These are phyloP conservation scores for Petroica traversi DNA, from an alignment of 2,113 vertebrate species.

Conservation along the genomic window DNA sequence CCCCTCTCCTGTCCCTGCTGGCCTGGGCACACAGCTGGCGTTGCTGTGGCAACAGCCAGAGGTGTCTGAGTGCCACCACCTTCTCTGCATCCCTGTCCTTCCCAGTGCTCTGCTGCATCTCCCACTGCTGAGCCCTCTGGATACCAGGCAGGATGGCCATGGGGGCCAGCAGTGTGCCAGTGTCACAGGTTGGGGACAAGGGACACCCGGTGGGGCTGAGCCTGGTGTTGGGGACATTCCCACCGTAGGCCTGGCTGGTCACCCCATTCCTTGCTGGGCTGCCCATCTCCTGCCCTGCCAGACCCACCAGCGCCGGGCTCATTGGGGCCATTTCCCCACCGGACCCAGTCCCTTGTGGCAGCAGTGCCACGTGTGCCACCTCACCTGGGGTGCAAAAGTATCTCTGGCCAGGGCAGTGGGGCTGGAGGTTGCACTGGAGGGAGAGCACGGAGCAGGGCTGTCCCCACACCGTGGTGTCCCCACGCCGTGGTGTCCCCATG, in stretches of 20 bases:
- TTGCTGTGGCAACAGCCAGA: constrained; percentile 40
- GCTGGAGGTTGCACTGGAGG: accelerated
- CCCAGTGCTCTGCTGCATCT: not conserved
- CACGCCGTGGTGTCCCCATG: not conserved
- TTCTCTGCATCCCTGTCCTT: not conserved
- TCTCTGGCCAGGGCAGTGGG: accelerated
- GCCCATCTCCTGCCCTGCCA: not conserved
- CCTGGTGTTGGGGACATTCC: not conserved
- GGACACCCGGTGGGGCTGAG: not conserved
- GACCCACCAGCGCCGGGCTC: accelerated
- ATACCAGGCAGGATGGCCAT: accelerated
- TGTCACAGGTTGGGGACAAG: accelerated
- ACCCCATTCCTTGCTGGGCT: not conserved
- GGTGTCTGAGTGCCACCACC: not conserved
- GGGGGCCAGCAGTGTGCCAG: accelerated
- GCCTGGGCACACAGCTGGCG: not conserved
- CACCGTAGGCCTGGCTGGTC: not conserved
- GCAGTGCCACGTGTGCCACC: accelerated
- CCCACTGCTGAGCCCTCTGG: not conserved
- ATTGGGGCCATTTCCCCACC: accelerated
- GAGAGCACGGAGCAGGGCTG: not conserved
- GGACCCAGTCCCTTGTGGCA: accelerated
- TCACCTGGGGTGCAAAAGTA: accelerated
- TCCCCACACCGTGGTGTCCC: accelerated
- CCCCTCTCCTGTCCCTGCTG: not conserved